Evolutionary conservation across 1,140 invertebrate species (phyloP).

Genomic region (Heliothis subflexa): DNA sequence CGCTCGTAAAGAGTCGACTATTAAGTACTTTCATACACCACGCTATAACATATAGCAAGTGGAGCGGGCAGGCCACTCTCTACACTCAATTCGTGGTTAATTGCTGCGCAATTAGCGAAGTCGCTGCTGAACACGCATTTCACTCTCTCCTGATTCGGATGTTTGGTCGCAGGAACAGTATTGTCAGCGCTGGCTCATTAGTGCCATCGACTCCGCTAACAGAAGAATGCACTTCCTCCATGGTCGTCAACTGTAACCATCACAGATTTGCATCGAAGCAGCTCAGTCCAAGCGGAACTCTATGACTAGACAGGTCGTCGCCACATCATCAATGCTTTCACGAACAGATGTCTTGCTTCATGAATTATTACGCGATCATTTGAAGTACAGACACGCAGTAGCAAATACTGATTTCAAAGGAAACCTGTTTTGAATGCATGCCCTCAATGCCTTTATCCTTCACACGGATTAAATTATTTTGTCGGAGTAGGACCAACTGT

Average conservation of each 20-base stretch:
- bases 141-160: conserved; percentile 68
- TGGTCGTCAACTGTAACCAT: conserved; percentile 32
- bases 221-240: conserved; percentile 45
- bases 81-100: conserved; percentile 79
- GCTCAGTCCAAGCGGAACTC: conserved; percentile 30
- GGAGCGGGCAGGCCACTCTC: conserved; percentile 82
- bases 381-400: conserved; percentile 35
- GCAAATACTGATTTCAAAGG: conserved; percentile 37
- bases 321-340: conserved; percentile 38
- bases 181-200: conserved; percentile 51
- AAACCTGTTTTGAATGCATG: conserved; percentile 42
- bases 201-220: conserved; percentile 23
- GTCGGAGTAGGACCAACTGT: background rate
- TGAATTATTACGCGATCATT: conserved; percentile 39
- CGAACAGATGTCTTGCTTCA: conserved; percentile 34
- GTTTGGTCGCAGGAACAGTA: conserved; percentile 8
- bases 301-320: conserved; percentile 23
- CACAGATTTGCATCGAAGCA: conserved; percentile 34
- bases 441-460: conserved; percentile 34
- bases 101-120: conserved; percentile 76
- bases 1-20: conserved; percentile 61
- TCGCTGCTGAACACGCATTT: conserved; percentile 67
- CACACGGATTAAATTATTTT: conserved; percentile 40
- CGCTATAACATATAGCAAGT: conserved; percentile 80
- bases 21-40: conserved; percentile 71